phyloP scores from a whole-genome alignment of 2,888 invertebrate species.

The Dasysyrphus tricinctus region DNA sequence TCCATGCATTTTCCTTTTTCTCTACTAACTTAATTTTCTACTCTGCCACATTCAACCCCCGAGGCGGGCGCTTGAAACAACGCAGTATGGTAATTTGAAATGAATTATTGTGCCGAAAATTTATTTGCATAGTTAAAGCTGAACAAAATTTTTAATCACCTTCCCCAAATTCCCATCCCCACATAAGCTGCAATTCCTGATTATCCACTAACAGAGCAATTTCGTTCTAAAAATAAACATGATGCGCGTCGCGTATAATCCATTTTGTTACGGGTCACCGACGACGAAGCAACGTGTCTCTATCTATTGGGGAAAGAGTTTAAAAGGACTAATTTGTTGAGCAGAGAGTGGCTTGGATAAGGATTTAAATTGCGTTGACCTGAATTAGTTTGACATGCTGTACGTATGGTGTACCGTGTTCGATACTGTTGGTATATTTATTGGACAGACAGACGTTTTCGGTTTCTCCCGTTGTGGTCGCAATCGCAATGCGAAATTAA shows the following conservation, averaged over 20 bases:
- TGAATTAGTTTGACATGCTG: constrained; percentile 21
- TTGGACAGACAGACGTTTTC: constrained; percentile 26
- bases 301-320: constrained; percentile 10
- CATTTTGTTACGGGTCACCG: constrained; percentile 18
- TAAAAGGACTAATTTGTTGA: constrained; percentile 30
- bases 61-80: neutral
- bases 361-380: constrained; percentile 36
- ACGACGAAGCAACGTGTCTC: neutral
- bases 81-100: constrained; percentile 43
- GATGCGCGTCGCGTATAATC: constrained; percentile 46
- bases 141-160: constrained; percentile 61
- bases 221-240: constrained; percentile 52
- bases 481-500: constrained; percentile 67
- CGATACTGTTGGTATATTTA: neutral
- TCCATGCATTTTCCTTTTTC: neutral
- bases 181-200: neutral
- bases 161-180: neutral
- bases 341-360: constrained; percentile 12
- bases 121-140: constrained; percentile 64
- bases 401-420: too few species aligned
- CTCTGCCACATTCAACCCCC: neutral
- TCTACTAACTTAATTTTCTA: constrained; percentile 15
- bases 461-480: constrained; percentile 31
- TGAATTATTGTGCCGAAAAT: constrained; percentile 56
- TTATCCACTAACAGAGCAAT: constrained; percentile 1